Evolutionary conservation across 2,113 vertebrate genomes (phyloP).

Genomic region (Paradisaea rubra): DNA sequence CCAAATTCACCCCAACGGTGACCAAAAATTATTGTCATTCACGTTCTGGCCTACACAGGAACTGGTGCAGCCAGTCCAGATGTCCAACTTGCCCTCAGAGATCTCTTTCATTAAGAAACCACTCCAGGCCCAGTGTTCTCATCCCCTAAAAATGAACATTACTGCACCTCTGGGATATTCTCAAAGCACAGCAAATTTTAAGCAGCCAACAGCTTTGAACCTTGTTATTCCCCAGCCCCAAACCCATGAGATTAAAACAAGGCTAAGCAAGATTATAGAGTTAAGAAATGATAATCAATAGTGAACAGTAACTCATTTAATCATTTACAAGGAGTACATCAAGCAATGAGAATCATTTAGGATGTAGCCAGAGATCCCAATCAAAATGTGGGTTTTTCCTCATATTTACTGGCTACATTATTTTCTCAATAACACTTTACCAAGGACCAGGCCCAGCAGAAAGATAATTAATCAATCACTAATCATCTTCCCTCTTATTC

Average conservation of each 20-base stretch:
- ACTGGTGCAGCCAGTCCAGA: neutral
- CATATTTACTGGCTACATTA: neutral
- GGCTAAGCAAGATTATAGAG: neutral
- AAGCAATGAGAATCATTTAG: neutral
- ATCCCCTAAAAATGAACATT: neutral
- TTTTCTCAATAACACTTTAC: neutral
- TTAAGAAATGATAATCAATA: neutral
- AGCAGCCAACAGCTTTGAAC: neutral
- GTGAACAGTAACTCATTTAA: neutral
- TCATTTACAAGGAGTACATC: neutral
- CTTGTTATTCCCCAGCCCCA: neutral
- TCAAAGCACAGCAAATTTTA: neutral
- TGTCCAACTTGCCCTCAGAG: fast-evolving
- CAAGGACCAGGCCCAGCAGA: neutral
- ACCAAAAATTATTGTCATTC: neutral
- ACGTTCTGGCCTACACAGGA: neutral
- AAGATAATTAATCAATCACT: neutral
- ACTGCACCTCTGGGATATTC: neutral
- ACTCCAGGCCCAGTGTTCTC: neutral
- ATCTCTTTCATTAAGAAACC: neutral
- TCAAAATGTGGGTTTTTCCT: neutral
- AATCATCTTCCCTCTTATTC: neutral
- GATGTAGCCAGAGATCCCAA: neutral
- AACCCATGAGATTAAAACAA: neutral
- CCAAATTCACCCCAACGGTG: neutral